Base-by-base conservation (phyloP, 2,797 vertebrate genomes). In the Loriculus beryllinus region DNA sequence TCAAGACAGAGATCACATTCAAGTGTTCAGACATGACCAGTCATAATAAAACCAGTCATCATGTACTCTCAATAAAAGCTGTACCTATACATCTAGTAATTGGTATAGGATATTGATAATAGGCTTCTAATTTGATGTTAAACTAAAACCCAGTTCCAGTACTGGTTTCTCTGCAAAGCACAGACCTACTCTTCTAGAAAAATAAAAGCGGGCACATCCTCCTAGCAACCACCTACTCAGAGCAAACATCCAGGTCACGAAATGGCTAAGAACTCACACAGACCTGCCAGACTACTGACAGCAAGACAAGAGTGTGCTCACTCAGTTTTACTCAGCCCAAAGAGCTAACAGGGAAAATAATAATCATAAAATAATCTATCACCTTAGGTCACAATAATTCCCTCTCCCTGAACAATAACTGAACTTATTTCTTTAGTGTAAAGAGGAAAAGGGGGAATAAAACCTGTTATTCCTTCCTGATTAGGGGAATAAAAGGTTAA, bases 231-330 rank as follows among this genome's bases (percentile, higher is more conserved):
- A 77, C 92, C 92, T 71, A 88, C 92, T 82, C 81, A 14, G 84
- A 95, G 81, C 51, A 75, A 91, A 54, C 86, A 90, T 74, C 68
- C 93, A 80, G 91, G 94, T 95, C 95, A 95, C 84, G 83, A 78
- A 83, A 85, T 23, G 15, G 62, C 93, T 37, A 82, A 69, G 93
- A 92, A 85, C 80, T 90, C 86, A n/a, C 35, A 19, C 9, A 5
- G 74, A 77, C 85, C 79, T 93, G 95, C 56, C 39, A 92, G 92
- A 75, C 88, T 88, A 14, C 87, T n/a, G 35, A 33, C 63, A 83
- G 65, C 29, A 18, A 5, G 6, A 28, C n/a, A 28, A 64, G 28
- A 54, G 28, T 3, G 8, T 15, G 88, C 48, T 89, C 87, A 84
- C 26, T 45, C 83, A 18, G 40, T 71, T 77, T 37, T 14, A 11